Base-by-base conservation (phyloP, 2,888 invertebrate species). In the Alviniconcha strummeri region DNA sequence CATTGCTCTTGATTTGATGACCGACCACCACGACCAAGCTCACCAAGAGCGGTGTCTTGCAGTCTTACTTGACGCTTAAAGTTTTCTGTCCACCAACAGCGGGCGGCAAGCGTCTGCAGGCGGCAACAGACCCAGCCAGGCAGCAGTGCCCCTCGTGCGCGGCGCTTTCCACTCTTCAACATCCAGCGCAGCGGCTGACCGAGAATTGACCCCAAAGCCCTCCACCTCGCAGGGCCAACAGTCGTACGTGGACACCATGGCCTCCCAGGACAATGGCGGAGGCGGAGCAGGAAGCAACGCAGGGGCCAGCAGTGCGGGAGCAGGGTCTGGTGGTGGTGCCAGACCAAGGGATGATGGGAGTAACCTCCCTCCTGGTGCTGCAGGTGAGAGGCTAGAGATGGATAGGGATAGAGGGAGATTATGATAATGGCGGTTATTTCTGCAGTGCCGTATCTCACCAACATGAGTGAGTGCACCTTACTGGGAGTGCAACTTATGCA, bases 51-150 rank as follows among this genome's bases (percentile, higher is more conserved):
- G 36, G 36, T 36, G 36, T 36, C 36, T 36, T 36, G 36, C 36
- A 36, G 36, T 36, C 36, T 36, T 36, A 3, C 36, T 36, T 36
- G 36, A 36, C 36, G 36, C 60, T 60, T 13, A 60, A 60, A 60
- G 9, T 11, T 13, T 60, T 60, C 9, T 60, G 60, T 60, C 13
- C 8, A 60, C 13, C 60, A 54, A 5, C 84, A 86, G 85, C 84
- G 86, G 86, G 84, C 85, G 84, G 72, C 86, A 86, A 82, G 82
- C 86, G 80, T 84, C 85, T 78, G 74, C 84, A 76, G 74, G 81
- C 80, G 74, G 81, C 82, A 36, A 80, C 64, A 67, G 85, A 85
- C 69, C 83, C 74, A 67, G 54, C 15, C 77, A 83, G 79, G 79
- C 71, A 13, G 74, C 81, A 17, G 67, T 36, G n/a, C 64, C 74